These are phyloP conservation scores for Drosophila busckii DNA, from an alignment of 1,140 invertebrate genomes.

Conservation along the genomic window DNA sequence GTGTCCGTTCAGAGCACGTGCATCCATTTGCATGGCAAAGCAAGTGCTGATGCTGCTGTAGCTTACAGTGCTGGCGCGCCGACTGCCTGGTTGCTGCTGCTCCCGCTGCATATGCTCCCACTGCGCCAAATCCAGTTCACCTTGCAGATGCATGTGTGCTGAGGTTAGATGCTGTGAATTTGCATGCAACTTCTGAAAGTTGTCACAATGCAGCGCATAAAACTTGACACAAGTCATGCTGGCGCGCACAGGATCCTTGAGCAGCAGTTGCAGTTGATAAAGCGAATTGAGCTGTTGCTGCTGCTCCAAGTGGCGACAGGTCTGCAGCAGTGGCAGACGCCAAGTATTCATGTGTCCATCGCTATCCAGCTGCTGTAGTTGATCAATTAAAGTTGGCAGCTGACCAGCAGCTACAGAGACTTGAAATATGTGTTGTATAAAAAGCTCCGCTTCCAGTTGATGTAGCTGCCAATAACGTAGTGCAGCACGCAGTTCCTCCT, in stretches of 20 bases:
- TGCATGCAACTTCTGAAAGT: constrained; percentile 81
- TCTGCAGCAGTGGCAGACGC: constrained; percentile 84
- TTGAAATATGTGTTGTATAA: constrained; percentile 85
- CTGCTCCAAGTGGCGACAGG: constrained; percentile 84
- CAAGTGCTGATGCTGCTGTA: constrained; percentile 41
- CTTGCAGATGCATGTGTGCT: constrained; percentile 83
- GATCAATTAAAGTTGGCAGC: constrained; percentile 82
- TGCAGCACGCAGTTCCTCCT: constrained; percentile 82
- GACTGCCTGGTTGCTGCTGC: constrained; percentile 37
- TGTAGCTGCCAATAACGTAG: constrained; percentile 84
- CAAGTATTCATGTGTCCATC: constrained; percentile 83
- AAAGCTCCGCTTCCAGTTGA: constrained; percentile 83
- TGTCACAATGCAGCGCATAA: constrained; percentile 81
- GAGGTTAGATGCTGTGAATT: constrained; percentile 81
- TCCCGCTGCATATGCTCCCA: constrained; percentile 68
- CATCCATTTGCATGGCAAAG: constrained; percentile 84
- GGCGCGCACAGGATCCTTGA: constrained; percentile 85
- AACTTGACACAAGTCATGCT: constrained; percentile 87
- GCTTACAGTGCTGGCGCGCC: constrained; percentile 43
- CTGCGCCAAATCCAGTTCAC: constrained; percentile 66
- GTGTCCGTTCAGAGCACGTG: constrained; percentile 84
- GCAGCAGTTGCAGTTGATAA: constrained; percentile 85
- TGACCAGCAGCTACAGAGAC: constrained; percentile 83
- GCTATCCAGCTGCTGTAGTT: constrained; percentile 80
- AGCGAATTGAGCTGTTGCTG: constrained; percentile 83